Base-by-base conservation (phyloP, 23 tunicate genomes). In the Styela plicata region DNA sequence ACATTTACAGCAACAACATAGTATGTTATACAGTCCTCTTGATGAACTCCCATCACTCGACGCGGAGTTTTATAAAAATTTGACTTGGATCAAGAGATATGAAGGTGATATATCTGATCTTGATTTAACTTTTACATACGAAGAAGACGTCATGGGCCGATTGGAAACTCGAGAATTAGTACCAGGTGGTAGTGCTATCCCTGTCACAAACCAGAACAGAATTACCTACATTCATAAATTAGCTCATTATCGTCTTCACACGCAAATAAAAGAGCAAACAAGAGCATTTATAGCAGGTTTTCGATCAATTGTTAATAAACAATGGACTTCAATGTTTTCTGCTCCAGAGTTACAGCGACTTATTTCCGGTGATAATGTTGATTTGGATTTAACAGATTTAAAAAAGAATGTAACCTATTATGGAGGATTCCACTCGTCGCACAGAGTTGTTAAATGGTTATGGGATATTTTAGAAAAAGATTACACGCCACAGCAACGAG, bases 291-390 rank as follows among this genome's bases (percentile, higher is more conserved):
- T 87, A 3, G 52, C 82, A n/a, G 99, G 99, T 18, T 95, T 95
- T 70, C 84, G 95, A 20, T 83, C 92, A 7, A 63, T 95, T 24
- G 83, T 95, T 36, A 36, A 89, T 10, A 83, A 68, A 22, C 53
- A 36, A n/a, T 95, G 99, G 99, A 90, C 91, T 30, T 63, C 96
- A 25, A 90, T 95, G 92, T 95, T 95, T 82, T 95, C 99, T 10
- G 91, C 99, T 1, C 96, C 96, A 22, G 99, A 95, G 52, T 70
- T 95, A 29, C 99, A 95, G 35, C 83, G 99, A 37, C 83, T 95
- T 2, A 95, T 95, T 25, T 95, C 99, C 1, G 99, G 99, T 21
- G 96, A 95, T 69, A 90, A 86, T 35, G 96, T 86, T 7, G 99
- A 90, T 34, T 64, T 95, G 69, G 96, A 95, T 73, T 68, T 90